A percentile compares a stretch with the other conserved stretches of the same genome.
Conservation (phyloP, 2,797 vertebrate species). For the Cichlasoma orientale region DNA sequence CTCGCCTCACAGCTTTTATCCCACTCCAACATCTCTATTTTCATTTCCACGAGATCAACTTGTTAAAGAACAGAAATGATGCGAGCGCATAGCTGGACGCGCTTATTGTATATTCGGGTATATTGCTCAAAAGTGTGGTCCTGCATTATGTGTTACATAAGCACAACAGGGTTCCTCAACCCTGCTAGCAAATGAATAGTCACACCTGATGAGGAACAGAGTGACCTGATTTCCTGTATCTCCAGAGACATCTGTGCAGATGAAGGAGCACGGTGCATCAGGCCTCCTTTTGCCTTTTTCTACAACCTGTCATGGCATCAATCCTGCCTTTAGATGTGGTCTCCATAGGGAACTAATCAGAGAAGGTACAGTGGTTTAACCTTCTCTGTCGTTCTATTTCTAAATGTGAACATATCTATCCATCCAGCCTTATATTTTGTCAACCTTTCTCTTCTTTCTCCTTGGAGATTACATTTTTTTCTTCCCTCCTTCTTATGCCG, state of each 20-base stretch:
- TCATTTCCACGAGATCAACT: conserved; percentile 4
- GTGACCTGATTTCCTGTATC: conserved; percentile 75
- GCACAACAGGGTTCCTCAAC: conserved; percentile 43
- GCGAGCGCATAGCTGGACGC: neutral
- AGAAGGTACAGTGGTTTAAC: conserved; percentile 69
- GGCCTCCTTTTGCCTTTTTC: conserved; percentile 63
- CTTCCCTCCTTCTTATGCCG: conserved; percentile 38
- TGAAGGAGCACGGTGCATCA: conserved; percentile 66
- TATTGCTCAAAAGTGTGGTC: conserved; percentile 9
- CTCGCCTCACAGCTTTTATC: conserved; percentile 16
- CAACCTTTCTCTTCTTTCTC: conserved; percentile 52
- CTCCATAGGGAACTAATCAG: conserved; percentile 66
- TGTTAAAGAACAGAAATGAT: neutral
- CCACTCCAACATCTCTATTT: conserved; percentile 27
- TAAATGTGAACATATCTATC: conserved; percentile 53
- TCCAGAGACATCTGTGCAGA: conserved; percentile 70
- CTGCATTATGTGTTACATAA: conserved; percentile 53
- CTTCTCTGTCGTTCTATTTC: conserved; percentile 54
- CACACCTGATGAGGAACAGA: conserved; percentile 73
- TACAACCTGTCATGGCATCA: conserved; percentile 76
- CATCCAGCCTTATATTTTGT: conserved; percentile 63
- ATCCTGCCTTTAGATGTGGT: conserved; percentile 69
- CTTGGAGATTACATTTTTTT: conserved; percentile 60
- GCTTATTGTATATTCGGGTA: conserved; percentile 10
- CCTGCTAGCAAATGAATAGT: conserved; percentile 57